Evolutionary conservation across 2,888 invertebrate genomes (phyloP).

Genomic region (Malachius bipustulatus): DNA sequence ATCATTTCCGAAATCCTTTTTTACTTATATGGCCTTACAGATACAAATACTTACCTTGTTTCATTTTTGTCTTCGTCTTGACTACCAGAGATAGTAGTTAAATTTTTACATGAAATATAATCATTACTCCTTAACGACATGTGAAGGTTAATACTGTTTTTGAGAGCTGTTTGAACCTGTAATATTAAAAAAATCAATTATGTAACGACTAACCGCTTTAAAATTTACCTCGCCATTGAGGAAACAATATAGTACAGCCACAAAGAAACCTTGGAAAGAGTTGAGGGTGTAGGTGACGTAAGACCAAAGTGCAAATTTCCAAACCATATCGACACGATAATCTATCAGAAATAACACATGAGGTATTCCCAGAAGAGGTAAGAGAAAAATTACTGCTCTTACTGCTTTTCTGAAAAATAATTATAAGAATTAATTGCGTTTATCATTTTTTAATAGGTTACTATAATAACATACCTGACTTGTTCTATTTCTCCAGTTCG

Average conservation of each 20-base stretch:
- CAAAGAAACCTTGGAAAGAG: conserved; percentile 77
- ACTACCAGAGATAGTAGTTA: conserved; percentile 24
- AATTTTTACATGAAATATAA: conserved; percentile 26
- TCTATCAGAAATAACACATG: conserved; percentile 60
- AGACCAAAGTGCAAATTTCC: conserved; percentile 68
- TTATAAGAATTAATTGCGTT: too few species aligned
- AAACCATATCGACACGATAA: conserved; percentile 48
- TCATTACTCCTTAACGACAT: conserved; percentile 26
- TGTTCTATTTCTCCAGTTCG: conserved; percentile 64
- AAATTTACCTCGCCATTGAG: conserved; percentile 63
- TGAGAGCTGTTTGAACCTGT: conserved; percentile 28
- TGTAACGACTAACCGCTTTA: too few species aligned
- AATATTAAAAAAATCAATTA: too few species aligned
- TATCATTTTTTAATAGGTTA: conserved; percentile 1
- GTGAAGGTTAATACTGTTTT: conserved; percentile 24
- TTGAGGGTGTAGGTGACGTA: conserved; percentile 66
- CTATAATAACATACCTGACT: conserved; percentile 42
- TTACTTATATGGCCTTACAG: too few species aligned
- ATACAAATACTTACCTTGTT: not conserved
- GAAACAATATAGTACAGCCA: conserved; percentile 72
- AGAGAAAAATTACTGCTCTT: conserved; percentile 62
- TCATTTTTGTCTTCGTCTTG: conserved; percentile 9
- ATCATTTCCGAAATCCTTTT: too few species aligned
- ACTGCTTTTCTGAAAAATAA: conserved; percentile 65
- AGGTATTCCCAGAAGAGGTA: conserved; percentile 71